These are phyloP conservation scores for Beris morrisii DNA, from an alignment of 2,888 invertebrate species.

Conservation along the genomic window DNA sequence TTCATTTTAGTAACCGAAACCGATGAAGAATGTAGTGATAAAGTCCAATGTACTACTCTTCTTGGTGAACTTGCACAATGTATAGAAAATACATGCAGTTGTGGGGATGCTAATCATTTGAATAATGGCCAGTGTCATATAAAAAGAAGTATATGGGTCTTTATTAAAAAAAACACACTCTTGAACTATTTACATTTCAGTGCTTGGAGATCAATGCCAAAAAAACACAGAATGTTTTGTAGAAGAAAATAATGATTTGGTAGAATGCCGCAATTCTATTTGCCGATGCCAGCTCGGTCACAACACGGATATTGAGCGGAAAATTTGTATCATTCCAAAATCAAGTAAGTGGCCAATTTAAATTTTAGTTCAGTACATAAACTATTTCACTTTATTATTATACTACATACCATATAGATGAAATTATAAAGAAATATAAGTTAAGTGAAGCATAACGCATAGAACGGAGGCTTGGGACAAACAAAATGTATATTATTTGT, in stretches of 20 bases:
- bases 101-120: slow-evolving; percentile 24
- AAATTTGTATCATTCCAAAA: slow-evolving; percentile 9
- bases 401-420: no score
- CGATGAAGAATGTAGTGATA: slow-evolving; percentile 26
- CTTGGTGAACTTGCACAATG: slow-evolving; percentile 33
- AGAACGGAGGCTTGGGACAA: no score
- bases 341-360: no score
- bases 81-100: slow-evolving; percentile 25
- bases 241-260: slow-evolving; percentile 21
- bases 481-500: no score
- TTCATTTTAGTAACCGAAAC: slow-evolving; percentile 10
- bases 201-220: slow-evolving; percentile 27
- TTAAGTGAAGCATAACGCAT: no score
- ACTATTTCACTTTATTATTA: no score
- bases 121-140: slow-evolving; percentile 5
- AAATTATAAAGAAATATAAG: no score
- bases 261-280: slow-evolving; percentile 34
- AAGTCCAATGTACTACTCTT: slow-evolving; percentile 37
- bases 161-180: no score
- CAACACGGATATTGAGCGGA: slow-evolving; percentile 14
- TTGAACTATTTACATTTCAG: slow-evolving; percentile 8
- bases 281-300: slow-evolving; percentile 34
- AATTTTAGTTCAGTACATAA: no score
- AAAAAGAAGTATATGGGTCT: no score
- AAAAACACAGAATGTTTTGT: slow-evolving; percentile 33